Percentiles rank a stretch among this genome's conserved stretches.
Conservation (phyloP, 2,113 vertebrate species). For the Mionectes macconnelli region DNA sequence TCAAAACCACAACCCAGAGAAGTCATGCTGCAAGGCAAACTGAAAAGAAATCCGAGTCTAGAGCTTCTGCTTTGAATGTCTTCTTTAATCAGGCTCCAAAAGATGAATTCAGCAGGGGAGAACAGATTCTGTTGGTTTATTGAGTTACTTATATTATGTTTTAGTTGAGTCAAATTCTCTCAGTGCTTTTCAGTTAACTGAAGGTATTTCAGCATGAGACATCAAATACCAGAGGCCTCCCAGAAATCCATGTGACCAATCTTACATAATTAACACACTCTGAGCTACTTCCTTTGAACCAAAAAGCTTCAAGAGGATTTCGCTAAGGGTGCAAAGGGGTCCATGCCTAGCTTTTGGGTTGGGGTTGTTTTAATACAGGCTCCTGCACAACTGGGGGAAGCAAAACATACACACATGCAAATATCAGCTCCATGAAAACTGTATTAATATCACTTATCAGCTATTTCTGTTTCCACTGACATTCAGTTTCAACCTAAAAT, state of each 20-base stretch:
- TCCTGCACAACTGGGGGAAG: not conserved
- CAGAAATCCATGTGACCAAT: not conserved
- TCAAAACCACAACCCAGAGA: not conserved
- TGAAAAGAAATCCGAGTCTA: not conserved
- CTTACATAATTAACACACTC: not conserved
- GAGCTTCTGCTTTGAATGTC: constrained; percentile 5
- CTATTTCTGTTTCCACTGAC: not conserved
- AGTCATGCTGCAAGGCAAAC: not conserved
- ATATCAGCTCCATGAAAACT: not conserved
- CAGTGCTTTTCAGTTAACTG: not conserved
- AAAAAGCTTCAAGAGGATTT: not conserved
- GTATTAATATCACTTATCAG: not conserved
- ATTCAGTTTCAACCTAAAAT: not conserved
- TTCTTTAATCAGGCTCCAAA: constrained; percentile 1
- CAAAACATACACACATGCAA: not conserved
- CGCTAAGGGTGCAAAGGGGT: not conserved
- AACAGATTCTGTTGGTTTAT: not conserved
- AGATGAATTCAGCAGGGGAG: not conserved
- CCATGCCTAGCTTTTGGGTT: not conserved
- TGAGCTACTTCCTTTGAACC: not conserved
- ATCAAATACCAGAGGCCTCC: not conserved
- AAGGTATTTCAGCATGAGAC: not conserved
- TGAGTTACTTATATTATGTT: not conserved
- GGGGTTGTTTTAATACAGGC: not conserved
- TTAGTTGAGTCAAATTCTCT: not conserved